These are phyloP conservation scores for Oceanodroma leucorhoa DNA, from an alignment of 2,797 vertebrate species.

Conservation along the genomic window DNA sequence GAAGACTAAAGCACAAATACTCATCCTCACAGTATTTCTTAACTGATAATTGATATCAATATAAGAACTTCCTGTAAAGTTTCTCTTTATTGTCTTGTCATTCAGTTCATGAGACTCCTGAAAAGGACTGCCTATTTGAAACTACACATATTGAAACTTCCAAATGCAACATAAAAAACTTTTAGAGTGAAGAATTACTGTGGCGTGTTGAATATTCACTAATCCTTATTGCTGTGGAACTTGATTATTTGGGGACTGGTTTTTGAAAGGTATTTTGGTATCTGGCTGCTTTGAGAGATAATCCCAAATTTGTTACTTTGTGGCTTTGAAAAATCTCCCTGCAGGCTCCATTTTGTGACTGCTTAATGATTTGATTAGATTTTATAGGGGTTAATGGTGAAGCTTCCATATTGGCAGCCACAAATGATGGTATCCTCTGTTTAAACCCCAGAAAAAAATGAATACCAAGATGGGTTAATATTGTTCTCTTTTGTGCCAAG, in stretches of 20 bases:
- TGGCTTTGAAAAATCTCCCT: not conserved
- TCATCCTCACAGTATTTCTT: constrained; percentile 20
- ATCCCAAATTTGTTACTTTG: not conserved
- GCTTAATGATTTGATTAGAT: not conserved
- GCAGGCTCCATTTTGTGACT: not conserved
- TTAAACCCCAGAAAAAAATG: not conserved
- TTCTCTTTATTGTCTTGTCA: constrained; percentile 56
- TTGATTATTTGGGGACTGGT: not conserved
- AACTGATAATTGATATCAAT: constrained; percentile 26
- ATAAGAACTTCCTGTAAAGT: constrained; percentile 39
- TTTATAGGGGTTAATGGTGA: not conserved
- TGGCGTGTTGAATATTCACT: not conserved
- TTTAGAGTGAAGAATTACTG: constrained; percentile 4
- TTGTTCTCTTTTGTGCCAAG: not conserved
- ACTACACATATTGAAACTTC: constrained; percentile 15
- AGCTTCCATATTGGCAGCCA: not conserved
- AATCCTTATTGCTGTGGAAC: not conserved
- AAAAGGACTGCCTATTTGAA: constrained; percentile 49
- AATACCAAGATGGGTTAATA: fast-evolving
- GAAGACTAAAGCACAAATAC: not conserved
- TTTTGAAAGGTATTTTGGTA: not conserved
- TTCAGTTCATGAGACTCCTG: constrained; percentile 2
- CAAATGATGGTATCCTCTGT: not conserved
- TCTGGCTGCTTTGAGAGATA: not conserved
- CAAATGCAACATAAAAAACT: constrained; percentile 6